A percentile compares a stretch with the other conserved stretches of the same genome.
Evolutionary conservation across 2,888 invertebrate species (phyloP).

Genomic region (Blera fallax): DNA sequence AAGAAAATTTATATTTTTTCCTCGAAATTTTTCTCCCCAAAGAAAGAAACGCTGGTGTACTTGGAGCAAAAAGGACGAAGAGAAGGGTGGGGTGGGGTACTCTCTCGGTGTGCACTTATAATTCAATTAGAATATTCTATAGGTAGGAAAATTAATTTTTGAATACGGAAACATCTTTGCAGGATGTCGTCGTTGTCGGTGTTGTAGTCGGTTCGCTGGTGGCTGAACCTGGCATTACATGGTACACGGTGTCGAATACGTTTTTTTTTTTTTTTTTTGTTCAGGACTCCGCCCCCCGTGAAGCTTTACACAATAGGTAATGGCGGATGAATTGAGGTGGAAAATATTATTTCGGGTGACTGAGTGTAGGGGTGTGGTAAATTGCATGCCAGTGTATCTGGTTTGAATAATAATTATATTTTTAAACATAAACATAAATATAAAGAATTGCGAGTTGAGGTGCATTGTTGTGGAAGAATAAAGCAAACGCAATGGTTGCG

Average conservation of each 20-base stretch:
- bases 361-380: not conserved
- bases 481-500: no score
- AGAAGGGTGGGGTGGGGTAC: not conserved
- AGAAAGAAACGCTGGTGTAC: not conserved
- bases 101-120: slow-evolving; percentile 28
- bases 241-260: not conserved
- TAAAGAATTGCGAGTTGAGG: not conserved
- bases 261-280: not conserved
- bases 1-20: not conserved
- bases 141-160: slow-evolving; percentile 61
- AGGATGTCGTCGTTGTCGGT: slow-evolving; percentile 22
- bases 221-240: slow-evolving; percentile 14
- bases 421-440: not conserved
- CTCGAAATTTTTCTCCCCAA: not conserved
- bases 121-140: slow-evolving; percentile 64
- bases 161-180: slow-evolving; percentile 47
- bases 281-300: no score
- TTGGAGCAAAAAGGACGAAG: not conserved
- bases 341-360: slow-evolving; percentile 9
- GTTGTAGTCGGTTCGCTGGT: not conserved
- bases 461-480: not conserved
- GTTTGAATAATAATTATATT: not conserved
- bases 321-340: slow-evolving; percentile 10
- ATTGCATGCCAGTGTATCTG: not conserved
- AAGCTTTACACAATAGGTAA: not conserved